Evolutionary conservation across 2,113 vertebrate species (phyloP).

Genomic region (Psittacus erithacus): DNA sequence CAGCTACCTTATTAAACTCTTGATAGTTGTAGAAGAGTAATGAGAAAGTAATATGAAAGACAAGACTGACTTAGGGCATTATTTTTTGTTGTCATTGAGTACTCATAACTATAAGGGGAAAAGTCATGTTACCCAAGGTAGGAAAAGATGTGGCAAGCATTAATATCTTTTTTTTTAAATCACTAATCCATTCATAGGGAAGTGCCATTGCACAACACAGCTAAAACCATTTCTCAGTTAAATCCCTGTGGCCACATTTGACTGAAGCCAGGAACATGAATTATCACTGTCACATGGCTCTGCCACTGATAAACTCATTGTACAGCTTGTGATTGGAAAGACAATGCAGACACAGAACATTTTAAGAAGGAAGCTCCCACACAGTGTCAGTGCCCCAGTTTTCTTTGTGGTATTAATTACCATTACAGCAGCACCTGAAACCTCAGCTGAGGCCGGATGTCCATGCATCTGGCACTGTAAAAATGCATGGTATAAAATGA

Average conservation of each 20-base stretch:
- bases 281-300: background rate
- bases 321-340: background rate
- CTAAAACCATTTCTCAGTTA: background rate
- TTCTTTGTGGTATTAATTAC: background rate
- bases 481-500: background rate
- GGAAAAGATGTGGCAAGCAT: background rate
- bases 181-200: background rate
- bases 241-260: fast-evolving
- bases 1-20: constrained; percentile 13
- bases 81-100: background rate
- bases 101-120: background rate
- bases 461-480: background rate
- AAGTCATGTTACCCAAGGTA: background rate
- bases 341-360: fast-evolving
- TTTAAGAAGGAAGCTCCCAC: background rate
- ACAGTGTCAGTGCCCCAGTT: fast-evolving
- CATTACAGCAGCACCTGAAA: background rate
- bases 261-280: background rate
- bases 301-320: background rate
- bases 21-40: background rate
- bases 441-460: background rate
- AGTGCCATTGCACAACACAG: background rate
- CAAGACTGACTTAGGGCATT: background rate
- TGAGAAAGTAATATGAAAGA: constrained; percentile 23
- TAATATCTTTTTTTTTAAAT: background rate